Evolutionary conservation across 2,113 vertebrate genomes (phyloP).

Genomic region (Pterophyllum scalare): DNA sequence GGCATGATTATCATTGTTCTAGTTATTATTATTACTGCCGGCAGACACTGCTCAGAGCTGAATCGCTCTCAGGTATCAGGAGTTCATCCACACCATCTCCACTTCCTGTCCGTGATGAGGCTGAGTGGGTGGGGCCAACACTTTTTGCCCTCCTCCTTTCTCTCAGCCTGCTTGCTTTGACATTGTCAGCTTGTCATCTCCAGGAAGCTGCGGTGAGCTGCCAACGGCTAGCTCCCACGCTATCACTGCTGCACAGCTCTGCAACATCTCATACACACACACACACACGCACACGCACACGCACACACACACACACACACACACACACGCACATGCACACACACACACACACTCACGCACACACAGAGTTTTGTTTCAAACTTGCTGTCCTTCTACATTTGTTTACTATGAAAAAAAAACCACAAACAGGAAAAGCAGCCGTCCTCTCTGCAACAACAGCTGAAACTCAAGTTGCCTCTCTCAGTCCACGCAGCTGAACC

Average conservation of each 20-base stretch:
- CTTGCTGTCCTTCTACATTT: not conserved
- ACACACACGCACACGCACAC: not conserved
- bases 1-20: too few relatives aligned
- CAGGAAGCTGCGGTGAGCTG: conserved; percentile 55
- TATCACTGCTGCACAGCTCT: conserved; percentile 8
- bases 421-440: not conserved
- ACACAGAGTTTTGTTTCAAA: too few relatives aligned
- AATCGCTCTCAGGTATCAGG: not conserved
- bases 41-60: not conserved
- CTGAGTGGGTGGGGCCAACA: not conserved
- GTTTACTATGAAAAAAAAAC: not conserved
- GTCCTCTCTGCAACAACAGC: not conserved
- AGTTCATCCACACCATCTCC: not conserved
- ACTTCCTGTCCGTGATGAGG: not conserved
- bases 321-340: not conserved
- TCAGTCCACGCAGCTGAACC: not conserved
- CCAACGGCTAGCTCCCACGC: conserved; percentile 6
- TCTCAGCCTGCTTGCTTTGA: conserved; percentile 26
- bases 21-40: not conserved
- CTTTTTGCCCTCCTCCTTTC: not conserved
- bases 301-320: not conserved
- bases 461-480: not conserved
- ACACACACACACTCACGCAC: not conserved
- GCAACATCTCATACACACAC: not conserved
- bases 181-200: not conserved